phyloP scores from a whole-genome alignment of 2,888 invertebrate species.

The Seira musarum region DNA sequence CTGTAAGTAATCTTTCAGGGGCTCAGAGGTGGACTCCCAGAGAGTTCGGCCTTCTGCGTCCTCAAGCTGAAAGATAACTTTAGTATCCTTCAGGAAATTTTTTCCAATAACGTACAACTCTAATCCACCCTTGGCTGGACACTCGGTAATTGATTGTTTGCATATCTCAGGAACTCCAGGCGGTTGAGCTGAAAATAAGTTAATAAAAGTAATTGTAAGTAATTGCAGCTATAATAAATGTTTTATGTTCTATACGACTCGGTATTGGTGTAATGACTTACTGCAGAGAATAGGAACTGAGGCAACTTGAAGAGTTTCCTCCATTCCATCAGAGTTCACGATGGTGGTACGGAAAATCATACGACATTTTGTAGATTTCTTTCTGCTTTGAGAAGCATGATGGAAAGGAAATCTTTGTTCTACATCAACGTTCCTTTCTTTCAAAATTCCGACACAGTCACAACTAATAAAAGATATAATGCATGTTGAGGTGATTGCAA shows the following conservation, averaged over 20 bases:
- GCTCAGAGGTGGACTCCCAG: slow-evolving; percentile 88
- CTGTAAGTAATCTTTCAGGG: slow-evolving; percentile 91
- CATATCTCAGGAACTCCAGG: slow-evolving; percentile 94
- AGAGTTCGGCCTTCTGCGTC: slow-evolving; percentile 71
- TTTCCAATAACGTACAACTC: slow-evolving; percentile 92
- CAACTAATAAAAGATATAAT: slow-evolving; percentile 77
- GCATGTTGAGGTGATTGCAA: too few relatives aligned
- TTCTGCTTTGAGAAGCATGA: slow-evolving; percentile 81
- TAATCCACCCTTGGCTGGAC: slow-evolving; percentile 84
- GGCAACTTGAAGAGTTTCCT: slow-evolving; percentile 89
- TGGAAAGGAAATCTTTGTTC: slow-evolving; percentile 91
- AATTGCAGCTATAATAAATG: too few relatives aligned
- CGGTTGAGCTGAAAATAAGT: slow-evolving; percentile 83
- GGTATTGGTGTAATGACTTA: slow-evolving; percentile 75
- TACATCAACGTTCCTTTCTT: slow-evolving; percentile 95
- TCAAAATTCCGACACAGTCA: slow-evolving; percentile 97
- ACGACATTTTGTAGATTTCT: slow-evolving; percentile 94
- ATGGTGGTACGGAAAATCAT: slow-evolving; percentile 94
- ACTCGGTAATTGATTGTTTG: slow-evolving; percentile 87
- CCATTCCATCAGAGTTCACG: slow-evolving; percentile 82
- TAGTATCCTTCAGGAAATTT: slow-evolving; percentile 92
- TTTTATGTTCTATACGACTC: background rate
- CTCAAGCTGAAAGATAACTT: slow-evolving; percentile 82
- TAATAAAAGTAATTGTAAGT: too few relatives aligned
- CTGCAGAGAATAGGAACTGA: slow-evolving; percentile 94